Evolutionary conservation across 2,113 vertebrate species (phyloP).

Genomic region (Aplodontia rufa): DNA sequence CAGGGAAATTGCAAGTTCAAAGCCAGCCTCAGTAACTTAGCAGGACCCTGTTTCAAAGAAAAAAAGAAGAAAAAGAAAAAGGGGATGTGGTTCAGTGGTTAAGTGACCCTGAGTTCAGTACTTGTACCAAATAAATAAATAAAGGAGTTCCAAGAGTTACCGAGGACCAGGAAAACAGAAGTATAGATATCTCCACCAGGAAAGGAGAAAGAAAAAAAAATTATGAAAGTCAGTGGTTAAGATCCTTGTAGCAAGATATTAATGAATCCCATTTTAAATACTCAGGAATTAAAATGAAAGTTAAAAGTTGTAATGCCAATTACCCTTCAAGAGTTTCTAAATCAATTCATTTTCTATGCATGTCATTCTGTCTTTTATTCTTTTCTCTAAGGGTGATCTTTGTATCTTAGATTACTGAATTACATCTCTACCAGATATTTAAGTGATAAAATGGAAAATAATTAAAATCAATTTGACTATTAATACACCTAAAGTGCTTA

Average conservation of each 20-base stretch:
- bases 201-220: not conserved
- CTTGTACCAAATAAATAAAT: too few species aligned
- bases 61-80: too few species aligned
- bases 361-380: constrained; percentile 31
- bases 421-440: not conserved
- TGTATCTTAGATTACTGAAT: not conserved
- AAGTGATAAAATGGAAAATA: not conserved
- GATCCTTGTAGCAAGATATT: not conserved
- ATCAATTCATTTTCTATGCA: not conserved
- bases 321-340: not conserved
- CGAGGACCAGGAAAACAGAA: not conserved
- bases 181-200: not conserved
- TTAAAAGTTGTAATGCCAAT: not conserved
- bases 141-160: constrained; percentile 4
- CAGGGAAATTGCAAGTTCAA: too few species aligned
- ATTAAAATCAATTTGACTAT: not conserved
- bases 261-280: not conserved
- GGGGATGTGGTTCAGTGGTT: too few species aligned
- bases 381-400: not conserved
- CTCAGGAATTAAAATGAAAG: constrained; percentile 26
- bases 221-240: not conserved
- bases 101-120: too few species aligned
- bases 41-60: too few species aligned
- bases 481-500: not conserved
- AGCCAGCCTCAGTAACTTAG: too few species aligned